Conservation (phyloP, 1,140 invertebrate genomes). For the Sminthurinus signatus region DNA sequence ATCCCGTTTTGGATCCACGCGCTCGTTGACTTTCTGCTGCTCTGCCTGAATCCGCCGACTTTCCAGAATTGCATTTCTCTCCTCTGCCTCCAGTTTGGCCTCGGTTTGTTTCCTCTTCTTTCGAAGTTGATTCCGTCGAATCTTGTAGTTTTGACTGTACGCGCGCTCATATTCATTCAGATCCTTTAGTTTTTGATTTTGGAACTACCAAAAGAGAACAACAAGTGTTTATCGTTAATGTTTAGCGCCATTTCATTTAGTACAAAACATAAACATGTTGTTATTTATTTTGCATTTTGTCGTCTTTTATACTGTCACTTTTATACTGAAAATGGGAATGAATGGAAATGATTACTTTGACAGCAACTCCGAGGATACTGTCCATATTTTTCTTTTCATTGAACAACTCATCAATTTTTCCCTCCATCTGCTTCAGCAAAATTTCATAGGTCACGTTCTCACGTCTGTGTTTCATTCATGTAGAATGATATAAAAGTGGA, state of each 20-base stretch:
- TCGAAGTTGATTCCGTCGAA: not conserved
- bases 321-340: too few relatives aligned
- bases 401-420: conserved; percentile 3
- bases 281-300: not conserved
- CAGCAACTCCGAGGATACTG: not conserved
- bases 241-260: too few relatives aligned
- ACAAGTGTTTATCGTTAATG: not conserved
- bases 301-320: too few relatives aligned
- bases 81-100: conserved; percentile 5
- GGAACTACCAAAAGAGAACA: conserved; percentile 7
- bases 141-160: conserved; percentile 1
- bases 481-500: too few relatives aligned
- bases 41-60: conserved; percentile 2
- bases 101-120: conserved; percentile 12
- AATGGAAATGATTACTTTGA: too few relatives aligned
- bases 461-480: too few relatives aligned
- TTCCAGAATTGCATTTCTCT: conserved; percentile 3
- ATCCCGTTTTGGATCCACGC: not conserved
- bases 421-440: conserved; percentile 5
- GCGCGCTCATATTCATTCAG: conserved; percentile 1
- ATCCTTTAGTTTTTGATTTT: conserved; percentile 13
- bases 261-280: too few relatives aligned
- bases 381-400: conserved; percentile 12
- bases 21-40: not conserved
- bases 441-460: conserved; percentile 6